These are phyloP conservation scores for Apamea epomidion DNA, from an alignment of 2,888 invertebrate species.

Conservation along the genomic window DNA sequence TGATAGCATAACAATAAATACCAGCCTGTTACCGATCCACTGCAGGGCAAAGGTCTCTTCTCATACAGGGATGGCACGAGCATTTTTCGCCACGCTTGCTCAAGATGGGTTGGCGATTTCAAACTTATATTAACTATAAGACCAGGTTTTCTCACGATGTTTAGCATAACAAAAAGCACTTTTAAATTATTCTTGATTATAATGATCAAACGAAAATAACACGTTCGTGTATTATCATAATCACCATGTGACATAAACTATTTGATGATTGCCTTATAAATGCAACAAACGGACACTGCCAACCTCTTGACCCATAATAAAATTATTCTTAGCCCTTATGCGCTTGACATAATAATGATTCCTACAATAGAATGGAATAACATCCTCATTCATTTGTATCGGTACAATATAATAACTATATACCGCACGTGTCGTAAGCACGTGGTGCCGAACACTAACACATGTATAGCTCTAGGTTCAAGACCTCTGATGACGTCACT, in stretches of 20 bases:
- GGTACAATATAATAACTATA: conserved; percentile 11
- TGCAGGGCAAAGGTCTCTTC: neutral
- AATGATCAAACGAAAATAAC: neutral
- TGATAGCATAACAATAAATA: conserved; percentile 6
- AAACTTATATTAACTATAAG: neutral
- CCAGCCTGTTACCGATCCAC: neutral
- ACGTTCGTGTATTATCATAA: conserved; percentile 6
- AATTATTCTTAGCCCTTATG: conserved; percentile 10
- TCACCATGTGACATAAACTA: neutral
- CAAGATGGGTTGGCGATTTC: neutral
- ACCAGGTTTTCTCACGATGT: neutral
- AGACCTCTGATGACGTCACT: conserved; percentile 64
- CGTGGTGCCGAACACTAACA: conserved; percentile 55
- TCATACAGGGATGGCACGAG: neutral
- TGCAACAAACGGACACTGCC: conserved; percentile 1
- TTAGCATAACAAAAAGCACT: conserved; percentile 1
- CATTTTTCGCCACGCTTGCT: neutral
- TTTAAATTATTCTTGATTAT: conserved; percentile 22
- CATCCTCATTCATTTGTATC: conserved; percentile 37
- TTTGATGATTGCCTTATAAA: neutral
- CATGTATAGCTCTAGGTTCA: conserved; percentile 57
- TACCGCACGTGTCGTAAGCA: conserved; percentile 56
- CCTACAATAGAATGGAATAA: conserved; percentile 27
- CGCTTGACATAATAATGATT: conserved; percentile 13
- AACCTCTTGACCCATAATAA: conserved; percentile 5